A percentile compares a stretch with the other conserved stretches of the same genome.
These are phyloP conservation scores for Balaeniceps rex DNA, from an alignment of 2,113 vertebrate genomes.

Conservation along the genomic window DNA sequence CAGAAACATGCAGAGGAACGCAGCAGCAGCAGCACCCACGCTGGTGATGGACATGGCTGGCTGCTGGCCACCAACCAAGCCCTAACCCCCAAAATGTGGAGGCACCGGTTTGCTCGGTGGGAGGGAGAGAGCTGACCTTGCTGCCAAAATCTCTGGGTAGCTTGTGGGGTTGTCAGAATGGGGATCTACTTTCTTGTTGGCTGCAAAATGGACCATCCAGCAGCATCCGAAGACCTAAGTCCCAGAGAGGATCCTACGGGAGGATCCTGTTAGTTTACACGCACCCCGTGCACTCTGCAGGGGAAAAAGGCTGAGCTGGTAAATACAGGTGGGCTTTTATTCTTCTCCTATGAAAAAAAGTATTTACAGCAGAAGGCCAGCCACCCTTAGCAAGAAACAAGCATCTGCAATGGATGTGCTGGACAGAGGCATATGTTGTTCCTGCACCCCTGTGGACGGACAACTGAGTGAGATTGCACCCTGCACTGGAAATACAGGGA, in stretches of 20 bases:
- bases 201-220: background rate
- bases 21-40: background rate
- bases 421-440: background rate
- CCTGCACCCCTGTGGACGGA: background rate
- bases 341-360: background rate
- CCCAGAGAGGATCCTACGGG: background rate
- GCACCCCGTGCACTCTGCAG: background rate
- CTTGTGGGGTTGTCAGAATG: background rate
- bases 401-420: background rate
- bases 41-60: background rate
- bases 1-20: background rate
- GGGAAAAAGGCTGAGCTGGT: background rate
- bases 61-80: background rate
- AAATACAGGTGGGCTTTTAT: background rate
- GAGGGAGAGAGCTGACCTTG: background rate
- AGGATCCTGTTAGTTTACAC: background rate
- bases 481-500: background rate
- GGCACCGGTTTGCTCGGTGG: background rate
- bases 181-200: background rate
- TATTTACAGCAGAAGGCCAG: background rate
- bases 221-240: background rate
- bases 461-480: fast-evolving
- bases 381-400: background rate
- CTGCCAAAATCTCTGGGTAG: background rate
- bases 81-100: background rate